Base-by-base conservation (phyloP, 2,888 invertebrate species). In the Agriopis aurantiaria region DNA sequence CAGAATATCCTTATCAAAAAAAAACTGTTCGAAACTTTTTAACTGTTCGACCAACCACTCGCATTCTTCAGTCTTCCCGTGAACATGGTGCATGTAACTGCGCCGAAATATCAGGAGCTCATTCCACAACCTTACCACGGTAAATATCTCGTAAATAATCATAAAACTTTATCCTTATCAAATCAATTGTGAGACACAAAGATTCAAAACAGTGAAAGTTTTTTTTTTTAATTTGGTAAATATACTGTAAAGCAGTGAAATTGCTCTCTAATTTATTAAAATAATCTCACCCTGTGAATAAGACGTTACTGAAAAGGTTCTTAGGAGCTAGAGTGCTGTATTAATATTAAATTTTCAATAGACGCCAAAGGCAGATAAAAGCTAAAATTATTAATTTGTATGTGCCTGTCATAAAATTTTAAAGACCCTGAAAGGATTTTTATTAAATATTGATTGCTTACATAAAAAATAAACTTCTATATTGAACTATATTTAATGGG, bases 271-370 rank as follows among this genome's bases (percentile, higher is more conserved):
- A 58, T 46, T 58, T 46, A 58, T 58, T 58, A 58, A 58, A 58
- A 58, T 11, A 58, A 58, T 11, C 58, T 46, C 58, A 46, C 58
- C 58, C 17, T 17, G 17, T 57, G 23, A 58, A 43, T 43, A 56
- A 58, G 17, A 58, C 58, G 45, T 40, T 58, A 45, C 45, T 23
- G 58, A 46, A 46, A 58, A 58, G 57, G 57, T 57, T 45, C 57
- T 57, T 57, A 57, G n/a, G 12, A 58, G 58, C 58, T 45, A 58
- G 46, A 58, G 58, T 58, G 58, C 58, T 58, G 17, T 46, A 58
- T 58, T 58, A 58, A 58, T 58, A 58, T 58, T 58, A 58, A 58
- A 58, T 58, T 46, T 58, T 58, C 58, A 58, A 58, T 58, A 58
- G 58, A 12, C 45, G 8, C 23, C 58, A 58, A 43, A 58, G 45